A percentile compares a stretch with the other conserved stretches of the same genome.
These are phyloP conservation scores for Mohoua ochrocephala DNA, from an alignment of 2,113 vertebrate genomes.

Conservation along the genomic window DNA sequence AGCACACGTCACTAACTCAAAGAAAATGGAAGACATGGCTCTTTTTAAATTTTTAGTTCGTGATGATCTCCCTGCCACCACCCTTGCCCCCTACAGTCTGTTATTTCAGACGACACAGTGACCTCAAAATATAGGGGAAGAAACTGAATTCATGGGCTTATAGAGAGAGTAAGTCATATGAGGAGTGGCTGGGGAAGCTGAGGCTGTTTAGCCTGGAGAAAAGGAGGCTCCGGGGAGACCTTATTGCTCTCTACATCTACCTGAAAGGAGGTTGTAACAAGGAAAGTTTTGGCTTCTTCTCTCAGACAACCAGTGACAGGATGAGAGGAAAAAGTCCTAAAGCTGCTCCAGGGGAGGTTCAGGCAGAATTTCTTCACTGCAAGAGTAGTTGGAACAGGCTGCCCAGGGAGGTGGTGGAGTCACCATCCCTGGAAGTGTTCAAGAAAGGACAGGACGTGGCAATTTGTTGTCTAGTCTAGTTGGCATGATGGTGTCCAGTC, in stretches of 20 bases:
- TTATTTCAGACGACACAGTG: not conserved
- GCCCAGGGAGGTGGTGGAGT: not conserved
- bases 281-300: not conserved
- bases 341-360: not conserved
- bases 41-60: not conserved
- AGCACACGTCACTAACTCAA: not conserved
- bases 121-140: not conserved
- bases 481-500: too few relatives aligned
- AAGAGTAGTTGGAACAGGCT: not conserved
- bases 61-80: not conserved
- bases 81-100: accelerated
- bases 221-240: not conserved
- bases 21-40: not conserved
- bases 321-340: not conserved
- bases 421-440: not conserved
- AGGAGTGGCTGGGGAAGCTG: not conserved
- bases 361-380: not conserved
- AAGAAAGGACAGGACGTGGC: not conserved
- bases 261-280: not conserved
- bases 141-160: not conserved
- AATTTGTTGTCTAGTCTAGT: not conserved
- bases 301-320: not conserved
- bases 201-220: not conserved
- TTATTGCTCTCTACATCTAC: not conserved
- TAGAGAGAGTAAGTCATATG: too few relatives aligned